Base-by-base conservation (phyloP, 1,140 invertebrate species). In the Temnothorax nylanderi region DNA sequence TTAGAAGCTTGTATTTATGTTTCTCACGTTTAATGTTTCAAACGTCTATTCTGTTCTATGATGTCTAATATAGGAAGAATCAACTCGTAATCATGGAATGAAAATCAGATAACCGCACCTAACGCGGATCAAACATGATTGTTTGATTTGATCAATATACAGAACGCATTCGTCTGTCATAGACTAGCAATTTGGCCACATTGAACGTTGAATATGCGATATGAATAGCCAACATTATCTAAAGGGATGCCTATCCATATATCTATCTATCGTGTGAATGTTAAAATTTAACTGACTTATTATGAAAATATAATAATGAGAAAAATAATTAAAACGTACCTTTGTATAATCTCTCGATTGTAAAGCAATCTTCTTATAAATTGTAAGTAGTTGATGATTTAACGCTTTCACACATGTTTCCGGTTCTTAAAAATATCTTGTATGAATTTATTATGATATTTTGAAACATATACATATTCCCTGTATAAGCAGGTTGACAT, bases 111-210 rank as follows among this genome's bases (percentile, higher is more conserved):
- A 80, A 69, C 62, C 77, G 64, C 77, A 56, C 26, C 49, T 80
- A 80, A 21, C 34, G 34, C 47, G 47, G 77, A 69, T 80, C 77
- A 69, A 69, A 80, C 62, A 51, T 54, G 62, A 80, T 80, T 80
- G 64, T 80, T 80, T 80, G 77, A 80, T 80, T 69, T 49, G 47
- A 80, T 80, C 34, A 69, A 56, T 80, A 67, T 67, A 58, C 77
- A 54, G 47, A 41, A 41, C 47, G 47, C 44, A 69, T 65, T 80
- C 62, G 47, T 54, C 77, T 41, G 34, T 69, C 77, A n/a, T 41
- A 37, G 34, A 54, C 62, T 67, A 67, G 77, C 62, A 80, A 80
- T 80, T 80, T 51, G 47, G 47, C 77, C 47, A 69, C 62, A 80
- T 69, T 80, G 62, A 80, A 80, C 11, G 34, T 10, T 26, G 49